A percentile compares a stretch with the other conserved stretches of the same genome.
Conservation (phyloP, 1,140 invertebrate genomes). For the Zaprionus inermis region DNA sequence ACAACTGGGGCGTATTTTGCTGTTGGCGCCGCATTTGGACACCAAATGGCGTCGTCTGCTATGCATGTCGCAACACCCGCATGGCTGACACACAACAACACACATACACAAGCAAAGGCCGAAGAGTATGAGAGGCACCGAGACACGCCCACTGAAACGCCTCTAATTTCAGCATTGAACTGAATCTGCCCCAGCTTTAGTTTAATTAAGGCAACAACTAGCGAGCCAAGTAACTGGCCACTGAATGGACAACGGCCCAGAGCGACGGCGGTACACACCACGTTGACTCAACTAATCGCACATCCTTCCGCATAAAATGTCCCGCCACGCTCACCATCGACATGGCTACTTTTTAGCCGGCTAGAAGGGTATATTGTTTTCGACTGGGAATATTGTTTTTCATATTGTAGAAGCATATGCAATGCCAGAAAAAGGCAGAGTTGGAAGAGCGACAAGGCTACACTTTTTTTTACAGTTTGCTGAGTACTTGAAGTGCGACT, state of each 20-base stretch:
- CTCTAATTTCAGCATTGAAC: constrained; percentile 82
- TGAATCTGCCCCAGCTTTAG: constrained; percentile 74
- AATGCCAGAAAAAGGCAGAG: too few species aligned
- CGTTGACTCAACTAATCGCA: constrained; percentile 81
- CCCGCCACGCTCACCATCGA: constrained; percentile 13
- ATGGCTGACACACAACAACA: constrained; percentile 30
- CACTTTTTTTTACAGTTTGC: not conserved
- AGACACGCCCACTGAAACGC: constrained; percentile 59
- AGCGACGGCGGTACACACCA: constrained; percentile 32
- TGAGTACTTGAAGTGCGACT: constrained; percentile 2
- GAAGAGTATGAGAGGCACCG: constrained; percentile 16
- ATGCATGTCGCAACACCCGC: constrained; percentile 51
- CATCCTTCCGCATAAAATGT: constrained; percentile 79
- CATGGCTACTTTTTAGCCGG: constrained; percentile 12
- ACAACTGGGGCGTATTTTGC: constrained; percentile 82
- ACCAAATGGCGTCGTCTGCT: constrained; percentile 77
- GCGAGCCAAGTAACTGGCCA: constrained; percentile 71
- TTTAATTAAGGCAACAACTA: constrained; percentile 83
- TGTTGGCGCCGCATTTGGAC: constrained; percentile 79
- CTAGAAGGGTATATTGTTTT: constrained; percentile 22
- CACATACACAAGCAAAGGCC: constrained; percentile 30
- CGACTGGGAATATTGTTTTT: not conserved
- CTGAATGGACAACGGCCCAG: constrained; percentile 48
- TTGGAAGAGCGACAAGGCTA: too few species aligned
- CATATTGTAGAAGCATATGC: too few species aligned